Conservation (phyloP, 1,140 invertebrate species). For the Drosophila nigrodunni region DNA sequence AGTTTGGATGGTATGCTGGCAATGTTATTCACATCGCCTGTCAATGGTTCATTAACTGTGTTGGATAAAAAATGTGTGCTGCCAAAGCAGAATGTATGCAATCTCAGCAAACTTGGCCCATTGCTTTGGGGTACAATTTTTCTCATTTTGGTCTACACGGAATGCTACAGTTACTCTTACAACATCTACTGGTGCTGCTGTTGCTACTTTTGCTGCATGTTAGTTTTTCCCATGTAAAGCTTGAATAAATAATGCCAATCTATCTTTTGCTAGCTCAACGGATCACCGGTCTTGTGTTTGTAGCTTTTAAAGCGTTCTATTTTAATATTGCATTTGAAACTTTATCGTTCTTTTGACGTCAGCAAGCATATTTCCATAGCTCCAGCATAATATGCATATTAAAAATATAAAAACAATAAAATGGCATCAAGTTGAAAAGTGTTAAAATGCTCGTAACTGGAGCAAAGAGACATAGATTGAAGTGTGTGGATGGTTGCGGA, state of each 20-base stretch:
- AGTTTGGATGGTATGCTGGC: constrained; percentile 15
- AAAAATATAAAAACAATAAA: constrained; percentile 66
- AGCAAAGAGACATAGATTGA: neutral
- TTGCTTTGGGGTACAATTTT: constrained; percentile 55
- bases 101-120: constrained; percentile 61
- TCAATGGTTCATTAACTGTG: constrained; percentile 73
- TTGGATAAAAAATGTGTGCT: constrained; percentile 73
- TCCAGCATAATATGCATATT: constrained; percentile 18
- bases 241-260: constrained; percentile 78
- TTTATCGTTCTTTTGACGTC: constrained; percentile 31
- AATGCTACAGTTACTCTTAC: neutral
- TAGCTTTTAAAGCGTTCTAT: constrained; percentile 44
- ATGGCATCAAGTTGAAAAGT: constrained; percentile 16
- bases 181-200: neutral
- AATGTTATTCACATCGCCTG: constrained; percentile 44
- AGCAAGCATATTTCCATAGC: constrained; percentile 21
- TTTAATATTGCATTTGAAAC: constrained; percentile 42
- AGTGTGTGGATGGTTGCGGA: too few relatives aligned
- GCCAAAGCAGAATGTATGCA: constrained; percentile 77
- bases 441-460: constrained; percentile 43
- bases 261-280: constrained; percentile 53
- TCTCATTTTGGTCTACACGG: constrained; percentile 24
- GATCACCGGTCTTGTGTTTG: constrained; percentile 41
- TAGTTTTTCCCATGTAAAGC: constrained; percentile 31
- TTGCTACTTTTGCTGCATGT: neutral